A percentile compares a stretch with the other conserved stretches of the same genome.
These are phyloP conservation scores for Diorhabda sublineata DNA, from an alignment of 1,140 invertebrate species.

Conservation along the genomic window DNA sequence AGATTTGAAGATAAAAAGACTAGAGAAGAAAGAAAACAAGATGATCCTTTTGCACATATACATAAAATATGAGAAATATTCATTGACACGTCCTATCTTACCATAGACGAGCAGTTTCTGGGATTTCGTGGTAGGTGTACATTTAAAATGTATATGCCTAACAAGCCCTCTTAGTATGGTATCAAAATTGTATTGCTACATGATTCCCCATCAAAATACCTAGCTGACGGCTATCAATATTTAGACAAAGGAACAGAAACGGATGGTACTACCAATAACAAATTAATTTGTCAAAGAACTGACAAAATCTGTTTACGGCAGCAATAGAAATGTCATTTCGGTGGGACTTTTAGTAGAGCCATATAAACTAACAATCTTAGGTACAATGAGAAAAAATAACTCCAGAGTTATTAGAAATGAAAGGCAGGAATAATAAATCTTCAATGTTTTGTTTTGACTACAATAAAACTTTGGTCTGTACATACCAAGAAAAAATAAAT, in stretches of 20 bases:
- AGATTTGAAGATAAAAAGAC: constrained; percentile 42
- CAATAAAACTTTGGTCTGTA: constrained; percentile 28
- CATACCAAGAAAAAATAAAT: constrained; percentile 29
- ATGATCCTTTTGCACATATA: constrained; percentile 43
- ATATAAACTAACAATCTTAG: constrained; percentile 40
- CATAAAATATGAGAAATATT: constrained; percentile 26
- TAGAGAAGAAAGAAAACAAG: constrained; percentile 27
- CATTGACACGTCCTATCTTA: constrained; percentile 27
- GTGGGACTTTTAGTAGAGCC: constrained; percentile 35
- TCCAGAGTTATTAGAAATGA: constrained; percentile 27
- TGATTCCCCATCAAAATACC: constrained; percentile 26
- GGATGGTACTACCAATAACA: constrained; percentile 26
- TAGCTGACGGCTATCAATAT: constrained; percentile 39
- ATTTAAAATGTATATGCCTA: constrained; percentile 40
- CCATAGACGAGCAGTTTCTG: constrained; percentile 33
- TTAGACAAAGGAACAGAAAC: constrained; percentile 38
- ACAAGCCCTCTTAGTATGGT: constrained; percentile 43
- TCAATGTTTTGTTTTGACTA: constrained; percentile 24
- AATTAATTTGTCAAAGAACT: constrained; percentile 14
- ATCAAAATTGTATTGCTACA: constrained; percentile 41
- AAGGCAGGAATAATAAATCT: not conserved
- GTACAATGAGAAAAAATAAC: constrained; percentile 40
- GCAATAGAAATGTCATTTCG: constrained; percentile 37
- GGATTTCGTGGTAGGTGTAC: constrained; percentile 30
- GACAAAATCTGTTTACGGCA: constrained; percentile 28